Percentiles rank a stretch among this genome's conserved stretches.
Evolutionary conservation across 2,888 invertebrate genomes (phyloP).

Genomic region (Petrophora chlorosata): DNA sequence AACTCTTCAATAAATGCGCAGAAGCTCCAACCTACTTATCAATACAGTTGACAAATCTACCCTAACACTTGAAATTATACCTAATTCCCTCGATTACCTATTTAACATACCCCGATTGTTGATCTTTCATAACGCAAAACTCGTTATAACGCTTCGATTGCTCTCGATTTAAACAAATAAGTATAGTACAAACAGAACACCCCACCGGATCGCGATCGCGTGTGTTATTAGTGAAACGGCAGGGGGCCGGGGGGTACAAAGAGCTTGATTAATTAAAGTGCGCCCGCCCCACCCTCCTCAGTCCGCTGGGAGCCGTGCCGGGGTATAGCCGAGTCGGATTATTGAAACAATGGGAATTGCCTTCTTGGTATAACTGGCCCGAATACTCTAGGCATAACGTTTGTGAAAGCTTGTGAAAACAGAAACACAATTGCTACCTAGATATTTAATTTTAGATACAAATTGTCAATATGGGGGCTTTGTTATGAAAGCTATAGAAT

Average conservation of each 20-base stretch:
- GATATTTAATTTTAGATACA: too few relatives aligned
- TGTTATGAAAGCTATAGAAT: too few relatives aligned
- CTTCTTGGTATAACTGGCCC: slow-evolving; percentile 38
- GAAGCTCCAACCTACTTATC: too few relatives aligned
- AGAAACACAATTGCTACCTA: too few relatives aligned
- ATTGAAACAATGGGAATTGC: slow-evolving; percentile 63
- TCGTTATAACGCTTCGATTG: slow-evolving; percentile 62
- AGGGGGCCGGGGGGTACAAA: slow-evolving; percentile 65
- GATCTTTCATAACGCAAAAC: slow-evolving; percentile 44
- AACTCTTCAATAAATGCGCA: too few relatives aligned
- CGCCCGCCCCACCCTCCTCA: slow-evolving; percentile 66
- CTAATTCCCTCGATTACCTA: slow-evolving; percentile 25
- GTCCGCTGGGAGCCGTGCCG: slow-evolving; percentile 68
- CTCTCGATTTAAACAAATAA: slow-evolving; percentile 70
- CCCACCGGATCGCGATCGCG: slow-evolving; percentile 52
- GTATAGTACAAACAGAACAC: slow-evolving; percentile 65
- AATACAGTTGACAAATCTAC: too few relatives aligned
- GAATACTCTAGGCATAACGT: slow-evolving; percentile 12
- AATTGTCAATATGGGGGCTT: too few relatives aligned
- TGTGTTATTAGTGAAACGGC: slow-evolving; percentile 66
- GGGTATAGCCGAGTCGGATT: slow-evolving; percentile 61
- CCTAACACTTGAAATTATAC: slow-evolving; percentile 8
- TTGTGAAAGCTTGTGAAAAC: slow-evolving; percentile 1
- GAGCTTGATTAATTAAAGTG: slow-evolving; percentile 81
- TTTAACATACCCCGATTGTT: slow-evolving; percentile 27